Base-by-base conservation (phyloP, 2,113 vertebrate genomes). In the Urocynchramus pylzowi region DNA sequence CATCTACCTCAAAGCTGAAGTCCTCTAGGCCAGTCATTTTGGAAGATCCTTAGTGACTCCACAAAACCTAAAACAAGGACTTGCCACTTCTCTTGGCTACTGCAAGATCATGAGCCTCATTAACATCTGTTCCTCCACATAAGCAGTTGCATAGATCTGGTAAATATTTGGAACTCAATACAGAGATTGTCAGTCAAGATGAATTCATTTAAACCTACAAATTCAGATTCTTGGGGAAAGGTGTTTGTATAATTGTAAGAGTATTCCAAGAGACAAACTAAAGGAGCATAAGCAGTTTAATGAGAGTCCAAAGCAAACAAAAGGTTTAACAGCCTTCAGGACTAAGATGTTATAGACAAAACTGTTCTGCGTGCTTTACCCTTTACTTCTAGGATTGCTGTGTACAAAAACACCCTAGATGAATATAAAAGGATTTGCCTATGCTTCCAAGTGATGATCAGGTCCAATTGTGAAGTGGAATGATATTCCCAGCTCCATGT, bases 331-430 rank as follows among this genome's bases (percentile, higher is more conserved):
- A 30, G 10, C 42, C 35, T 84, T 73, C 31, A 92, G 11, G 31
- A 87, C 45, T 31, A 41, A 35, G 35, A 59, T 3, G 19, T 31
- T 42, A 63, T 2, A 87, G 44, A 6, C 16, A 2, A 84, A 90
- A 81, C 7, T 42, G 35, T 26, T 85, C 41, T 76, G 23, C 10
- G 49, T 15, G 5, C 26, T 85, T 53, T 45, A 63, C 14, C n/a
- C 22, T 67, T 65, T 37, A 75, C 23, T 37, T 59, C 47, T 54
- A 31, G 15, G 23, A 50, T 23, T 57, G 13, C 2, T 70, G 42
- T 10, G 5, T 35, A 65, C 24, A 44, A 60, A 74, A 63, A n/a
- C 33, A 0, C 0, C 10, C n/a, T 11, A 16, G 3, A 70, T 2
- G 0, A 70, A 35, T 33, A 74, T 6, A 67, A 53, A 80, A 89